Evolutionary conservation across 2,888 invertebrate species (phyloP).

Genomic region (Achlya flavicornis): DNA sequence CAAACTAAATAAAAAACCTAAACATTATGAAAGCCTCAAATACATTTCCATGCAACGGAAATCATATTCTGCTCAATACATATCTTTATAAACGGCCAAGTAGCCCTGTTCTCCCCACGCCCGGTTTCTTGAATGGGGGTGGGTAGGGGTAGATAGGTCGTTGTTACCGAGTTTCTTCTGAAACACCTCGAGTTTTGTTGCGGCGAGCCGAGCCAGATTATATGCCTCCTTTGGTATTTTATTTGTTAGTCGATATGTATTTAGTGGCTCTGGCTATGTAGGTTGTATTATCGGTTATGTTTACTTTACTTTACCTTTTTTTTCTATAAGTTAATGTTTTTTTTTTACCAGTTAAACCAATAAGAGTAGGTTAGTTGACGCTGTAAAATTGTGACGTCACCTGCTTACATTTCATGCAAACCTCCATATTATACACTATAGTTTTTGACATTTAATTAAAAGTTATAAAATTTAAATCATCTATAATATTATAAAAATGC

Average conservation of each 20-base stretch:
- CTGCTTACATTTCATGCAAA: too few relatives aligned
- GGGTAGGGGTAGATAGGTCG: conserved; percentile 26
- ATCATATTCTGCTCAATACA: conserved; percentile 18
- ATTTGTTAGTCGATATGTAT: conserved; percentile 26
- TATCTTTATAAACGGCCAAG: conserved; percentile 27
- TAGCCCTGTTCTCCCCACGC: conserved; percentile 26
- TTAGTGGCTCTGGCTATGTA: conserved; percentile 9
- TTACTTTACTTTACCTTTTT: background rate
- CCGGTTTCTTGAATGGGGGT: conserved; percentile 32
- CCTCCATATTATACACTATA: too few relatives aligned
- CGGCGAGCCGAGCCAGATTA: conserved; percentile 47
- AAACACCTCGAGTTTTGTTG: conserved; percentile 55
- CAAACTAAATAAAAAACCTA: background rate
- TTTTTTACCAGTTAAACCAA: too few relatives aligned
- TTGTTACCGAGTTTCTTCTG: conserved; percentile 51
- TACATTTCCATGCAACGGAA: conserved; percentile 8
- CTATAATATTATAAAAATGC: too few relatives aligned
- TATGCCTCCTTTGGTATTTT: conserved; percentile 48
- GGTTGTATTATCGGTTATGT: background rate
- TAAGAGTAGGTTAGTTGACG: too few relatives aligned
- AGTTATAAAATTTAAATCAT: too few relatives aligned
- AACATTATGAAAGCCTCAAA: background rate
- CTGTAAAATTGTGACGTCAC: too few relatives aligned
- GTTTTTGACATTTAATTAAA: too few relatives aligned
- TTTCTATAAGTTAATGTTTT: too few relatives aligned